These are phyloP conservation scores for Miltochrista miniata DNA, from an alignment of 2,888 invertebrate species.

Conservation along the genomic window DNA sequence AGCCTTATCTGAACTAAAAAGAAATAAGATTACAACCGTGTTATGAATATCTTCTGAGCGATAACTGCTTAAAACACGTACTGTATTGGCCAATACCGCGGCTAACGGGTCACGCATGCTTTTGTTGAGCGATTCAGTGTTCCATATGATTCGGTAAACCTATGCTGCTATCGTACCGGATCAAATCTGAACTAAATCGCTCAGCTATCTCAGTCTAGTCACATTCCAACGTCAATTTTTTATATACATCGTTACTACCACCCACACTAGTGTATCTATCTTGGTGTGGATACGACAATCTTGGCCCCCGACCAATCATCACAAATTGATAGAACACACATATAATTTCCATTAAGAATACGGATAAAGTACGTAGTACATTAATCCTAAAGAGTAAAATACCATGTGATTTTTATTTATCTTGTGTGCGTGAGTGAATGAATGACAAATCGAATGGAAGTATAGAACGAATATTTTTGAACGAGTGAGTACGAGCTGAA, in stretches of 20 bases:
- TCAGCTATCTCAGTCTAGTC: conserved; percentile 62
- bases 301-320: conserved; percentile 1
- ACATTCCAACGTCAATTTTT: conserved; percentile 49
- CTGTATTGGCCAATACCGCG: conserved; percentile 16
- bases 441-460: neutral
- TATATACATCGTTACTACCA: conserved; percentile 22
- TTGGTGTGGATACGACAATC: neutral
- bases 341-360: neutral
- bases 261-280: neutral
- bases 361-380: no score
- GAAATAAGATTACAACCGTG: no score
- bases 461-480: neutral
- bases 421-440: neutral
- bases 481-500: neutral
- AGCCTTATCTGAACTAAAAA: no score
- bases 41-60: conserved; percentile 3
- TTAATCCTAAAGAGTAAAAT: no score
- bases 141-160: no score
- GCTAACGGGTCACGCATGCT: conserved; percentile 25
- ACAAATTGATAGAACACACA: neutral
- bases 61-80: neutral
- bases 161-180: no score
- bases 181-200: no score
- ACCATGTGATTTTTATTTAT: neutral
- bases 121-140: neutral